Base-by-base conservation (phyloP, 37 sponge, comb jelly and placozoan genomes). In the Chondrosia reniformis region DNA sequence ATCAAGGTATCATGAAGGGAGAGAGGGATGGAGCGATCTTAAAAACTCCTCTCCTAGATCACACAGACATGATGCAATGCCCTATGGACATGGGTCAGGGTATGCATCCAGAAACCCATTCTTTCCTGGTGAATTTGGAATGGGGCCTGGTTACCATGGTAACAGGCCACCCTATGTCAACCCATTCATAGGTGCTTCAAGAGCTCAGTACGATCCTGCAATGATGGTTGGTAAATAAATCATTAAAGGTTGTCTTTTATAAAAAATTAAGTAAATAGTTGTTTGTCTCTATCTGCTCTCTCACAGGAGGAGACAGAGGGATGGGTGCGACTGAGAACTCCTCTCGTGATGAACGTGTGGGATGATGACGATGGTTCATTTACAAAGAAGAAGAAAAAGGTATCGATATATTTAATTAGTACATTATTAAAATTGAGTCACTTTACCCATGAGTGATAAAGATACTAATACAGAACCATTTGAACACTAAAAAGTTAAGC, bases 261-360 rank as follows among this genome's bases (percentile, higher is more conserved):
- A n/a, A n/a, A n/a, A n/a, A n/a, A n/a, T n/a, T n/a, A n/a, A n/a
- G n/a, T n/a, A n/a, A n/a, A n/a, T n/a, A n/a, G n/a, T n/a, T 4
- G 25, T 64, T 4, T 64, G 33, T 10, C 17, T 64, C 34, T 64
- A 64, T 13, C 34, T 10, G 66, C 6, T 2, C 34, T 27, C 7
- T 39, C 39, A 44, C 72, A 69, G 43, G 72, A 69, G 43, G 72
- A 69, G 22, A 43, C 72, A 40, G 72, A 69, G n/a, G 72, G 72
- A 0, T 69, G 72, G 72, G 42, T 69, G 8, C 15, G 43, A 40
- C 72, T 69, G 25, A 69, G 42, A 44, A 69, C 24, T 19, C 72
- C 72, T 25, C n/a, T 69, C 25, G 1, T 37, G 31, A 9, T n/a
- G 24, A 19, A 12, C 43, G 1, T 13, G 22, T 21, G 31, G 72